These are phyloP conservation scores for Digitonthophagus gazella DNA, from an alignment of 2,888 invertebrate genomes.

Conservation along the genomic window DNA sequence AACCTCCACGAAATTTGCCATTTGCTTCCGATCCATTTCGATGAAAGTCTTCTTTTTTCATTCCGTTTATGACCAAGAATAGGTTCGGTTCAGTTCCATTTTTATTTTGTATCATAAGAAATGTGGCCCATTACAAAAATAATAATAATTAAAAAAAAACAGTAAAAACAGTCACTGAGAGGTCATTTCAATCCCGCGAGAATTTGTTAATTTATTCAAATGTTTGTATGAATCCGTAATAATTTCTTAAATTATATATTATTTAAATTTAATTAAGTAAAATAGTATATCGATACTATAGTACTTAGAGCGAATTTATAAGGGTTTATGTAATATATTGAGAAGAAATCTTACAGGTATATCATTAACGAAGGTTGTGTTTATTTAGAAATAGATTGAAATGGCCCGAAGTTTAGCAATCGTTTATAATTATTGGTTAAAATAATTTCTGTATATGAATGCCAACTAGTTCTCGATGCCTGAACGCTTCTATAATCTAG, in stretches of 20 bases:
- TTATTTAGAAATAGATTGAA: not conserved
- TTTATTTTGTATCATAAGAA: conserved; percentile 12
- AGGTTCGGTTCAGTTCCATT: not conserved
- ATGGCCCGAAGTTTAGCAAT: not conserved
- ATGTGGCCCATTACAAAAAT: conserved; percentile 36
- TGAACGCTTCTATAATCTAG: conserved; percentile 42
- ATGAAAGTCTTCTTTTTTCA: not conserved
- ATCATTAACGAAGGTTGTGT: not conserved
- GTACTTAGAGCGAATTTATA: not conserved
- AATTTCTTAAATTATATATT: not conserved
- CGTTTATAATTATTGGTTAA: conserved; percentile 21
- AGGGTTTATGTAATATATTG: not conserved
- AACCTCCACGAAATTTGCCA: conserved; percentile 8
- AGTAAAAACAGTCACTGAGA: conserved; percentile 7
- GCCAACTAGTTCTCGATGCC: conserved; percentile 43
- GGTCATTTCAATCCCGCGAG: not conserved
- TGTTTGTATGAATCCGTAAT: not conserved
- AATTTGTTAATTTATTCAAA: not conserved
- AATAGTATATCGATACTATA: not conserved
- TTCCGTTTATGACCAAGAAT: conserved; percentile 12
- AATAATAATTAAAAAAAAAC: conserved; percentile 4
- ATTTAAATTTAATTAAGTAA: conserved; percentile 13
- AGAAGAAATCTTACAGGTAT: not conserved
- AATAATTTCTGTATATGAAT: conserved; percentile 34
- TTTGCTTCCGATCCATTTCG: not conserved